Conservation (phyloP, 1,140 invertebrate species). For the Mylabris phalerata region DNA sequence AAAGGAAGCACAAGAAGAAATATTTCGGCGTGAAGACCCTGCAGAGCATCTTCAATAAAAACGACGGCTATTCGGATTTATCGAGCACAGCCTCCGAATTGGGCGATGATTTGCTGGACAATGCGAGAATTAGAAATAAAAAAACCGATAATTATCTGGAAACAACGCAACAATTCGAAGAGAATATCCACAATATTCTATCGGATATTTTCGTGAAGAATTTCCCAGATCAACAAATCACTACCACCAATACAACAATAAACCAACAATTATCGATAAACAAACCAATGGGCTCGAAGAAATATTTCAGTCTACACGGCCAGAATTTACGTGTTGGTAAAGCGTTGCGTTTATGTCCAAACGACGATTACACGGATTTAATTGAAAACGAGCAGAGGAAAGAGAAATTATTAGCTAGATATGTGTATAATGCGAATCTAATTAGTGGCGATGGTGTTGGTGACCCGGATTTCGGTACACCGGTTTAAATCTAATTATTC, state of each 20-base stretch:
- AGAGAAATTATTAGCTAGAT: slow-evolving; percentile 41
- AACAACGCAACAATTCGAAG: slow-evolving; percentile 39
- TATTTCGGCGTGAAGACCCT: slow-evolving; percentile 43
- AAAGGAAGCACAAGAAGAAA: slow-evolving; percentile 39
- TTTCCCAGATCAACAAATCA: slow-evolving; percentile 22
- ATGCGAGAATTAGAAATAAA: slow-evolving; percentile 6
- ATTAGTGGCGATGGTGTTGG: slow-evolving; percentile 47
- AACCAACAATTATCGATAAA: slow-evolving; percentile 11
- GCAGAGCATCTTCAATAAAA: slow-evolving; percentile 42
- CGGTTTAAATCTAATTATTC: slow-evolving; percentile 42
- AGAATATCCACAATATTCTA: slow-evolving; percentile 40
- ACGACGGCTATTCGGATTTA: slow-evolving; percentile 40
- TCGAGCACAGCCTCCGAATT: slow-evolving; percentile 40
- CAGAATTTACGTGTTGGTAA: slow-evolving; percentile 39
- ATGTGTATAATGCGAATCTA: slow-evolving; percentile 40
- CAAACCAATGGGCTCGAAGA: slow-evolving; percentile 34
- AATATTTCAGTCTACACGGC: slow-evolving; percentile 34
- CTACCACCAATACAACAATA: not conserved
- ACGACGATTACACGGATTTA: slow-evolving; percentile 29
- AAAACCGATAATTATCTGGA: slow-evolving; percentile 22
- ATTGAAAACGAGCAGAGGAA: slow-evolving; percentile 33
- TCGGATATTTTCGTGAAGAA: slow-evolving; percentile 40
- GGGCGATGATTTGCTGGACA: slow-evolving; percentile 24
- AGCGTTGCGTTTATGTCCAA: slow-evolving; percentile 38
- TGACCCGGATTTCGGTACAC: slow-evolving; percentile 55